These are phyloP conservation scores for Amphiprion ocellaris DNA, from an alignment of 2,113 vertebrate genomes.

Conservation along the genomic window DNA sequence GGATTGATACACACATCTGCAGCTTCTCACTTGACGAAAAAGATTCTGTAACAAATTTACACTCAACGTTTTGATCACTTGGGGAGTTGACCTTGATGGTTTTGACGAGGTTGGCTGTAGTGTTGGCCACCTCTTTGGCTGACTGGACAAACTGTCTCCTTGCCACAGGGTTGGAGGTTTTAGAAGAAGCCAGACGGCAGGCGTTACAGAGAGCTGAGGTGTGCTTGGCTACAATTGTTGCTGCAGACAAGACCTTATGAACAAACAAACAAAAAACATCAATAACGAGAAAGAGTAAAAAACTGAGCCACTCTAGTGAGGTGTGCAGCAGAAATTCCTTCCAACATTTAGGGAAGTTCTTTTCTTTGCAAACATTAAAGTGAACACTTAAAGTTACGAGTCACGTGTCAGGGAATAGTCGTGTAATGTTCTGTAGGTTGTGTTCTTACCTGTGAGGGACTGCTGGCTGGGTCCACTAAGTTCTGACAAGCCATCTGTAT, in stretches of 20 bases:
- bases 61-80: constrained; percentile 83
- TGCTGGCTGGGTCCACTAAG: constrained; percentile 95
- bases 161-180: constrained; percentile 97
- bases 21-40: constrained; percentile 35
- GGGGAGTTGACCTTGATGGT: constrained; percentile 94
- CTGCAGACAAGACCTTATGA: constrained; percentile 94
- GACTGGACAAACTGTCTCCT: constrained; percentile 99
- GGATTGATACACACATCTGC: constrained; percentile 31
- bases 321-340: constrained; percentile 1
- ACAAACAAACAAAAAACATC: constrained; percentile 16
- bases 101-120: constrained; percentile 98
- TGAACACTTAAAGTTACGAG: constrained; percentile 17
- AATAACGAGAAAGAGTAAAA: constrained; percentile 15
- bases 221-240: constrained; percentile 98
- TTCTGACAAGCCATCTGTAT: constrained; percentile 99
- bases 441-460: constrained; percentile 94
- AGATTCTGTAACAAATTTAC: constrained; percentile 71
- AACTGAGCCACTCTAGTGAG: constrained; percentile 1
- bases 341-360: neutral
- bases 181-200: constrained; percentile 97
- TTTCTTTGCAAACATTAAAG: constrained; percentile 30
- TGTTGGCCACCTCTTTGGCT: constrained; percentile 99
- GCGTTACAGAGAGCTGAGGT: constrained; percentile 98
- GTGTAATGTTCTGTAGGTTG: constrained; percentile 2
- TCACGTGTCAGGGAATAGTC: neutral